Base-by-base conservation (phyloP, 2,888 invertebrate species). In the Pammene fasciana region DNA sequence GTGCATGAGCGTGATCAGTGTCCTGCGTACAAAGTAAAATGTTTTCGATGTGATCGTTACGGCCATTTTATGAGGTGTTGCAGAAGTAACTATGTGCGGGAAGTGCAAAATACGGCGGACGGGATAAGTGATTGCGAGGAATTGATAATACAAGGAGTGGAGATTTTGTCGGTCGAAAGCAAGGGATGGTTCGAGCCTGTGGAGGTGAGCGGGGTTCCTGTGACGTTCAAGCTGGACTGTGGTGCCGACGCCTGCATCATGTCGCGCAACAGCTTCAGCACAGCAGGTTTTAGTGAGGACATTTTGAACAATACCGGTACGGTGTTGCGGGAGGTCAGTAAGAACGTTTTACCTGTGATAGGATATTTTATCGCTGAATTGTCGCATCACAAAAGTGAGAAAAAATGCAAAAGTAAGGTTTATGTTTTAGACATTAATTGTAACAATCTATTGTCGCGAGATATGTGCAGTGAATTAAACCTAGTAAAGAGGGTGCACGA, bases 291-390 rank as follows among this genome's bases (percentile, higher is more conserved):
- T 16, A 18, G 52, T 62, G 41, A 62, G 48, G 18, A 52, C 36
- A 14, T 34, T n/a, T 41, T 62, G 16, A 14, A n/a, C 36, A 14
- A 41, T 9, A 18, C 62, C 9, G 38, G n/a, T n/a, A 26, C 62
- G 38, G 52, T 62, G n/a, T 16, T 62, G n/a, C 36, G 36, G 3
- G 62, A 52, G 62, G 64, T 64, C 13, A 64, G 54, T 54, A 64
- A 18, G 43, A 52, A 54, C 14, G 5, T 50, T 50, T 64, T 54
- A 64, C 54, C 64, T n/a, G 54, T 64, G 1, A 5, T 64, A 9
- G 64, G 64, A 10, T 64, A 14, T 38, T 54, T 64, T 18, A 9
- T 14, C 9, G 64, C 64, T 0, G 26, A 64, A 26, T 43, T 54
- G 11, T 26, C n/a, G n/a, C n/a, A 9, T 26, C 41, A 64, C 41